Base-by-base conservation (phyloP, 2,113 vertebrate genomes). In the Echinops telfairi region DNA sequence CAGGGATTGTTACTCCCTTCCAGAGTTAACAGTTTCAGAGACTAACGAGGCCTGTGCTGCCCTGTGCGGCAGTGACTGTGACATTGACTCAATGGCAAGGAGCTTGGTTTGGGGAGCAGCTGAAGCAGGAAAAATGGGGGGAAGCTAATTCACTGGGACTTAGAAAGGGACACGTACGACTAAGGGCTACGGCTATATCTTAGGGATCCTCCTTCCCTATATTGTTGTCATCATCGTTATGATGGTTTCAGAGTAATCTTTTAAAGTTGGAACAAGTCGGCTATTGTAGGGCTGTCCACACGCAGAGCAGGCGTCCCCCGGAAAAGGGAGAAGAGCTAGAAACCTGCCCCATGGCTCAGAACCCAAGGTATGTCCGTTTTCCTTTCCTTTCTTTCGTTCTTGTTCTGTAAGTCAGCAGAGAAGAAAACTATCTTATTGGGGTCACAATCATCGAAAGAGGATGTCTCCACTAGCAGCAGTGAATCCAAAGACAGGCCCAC, bases 251-350 rank as follows among this genome's bases (percentile, higher is more conserved):
- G 83, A 76, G 8, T 27, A 82, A 73, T 66, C 68, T 78, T 78
- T 8, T 86, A 85, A 79, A 93, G 71, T 27, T 82, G n/a, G 25
- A 95, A 64, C 77, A 75, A 94, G 92, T 85, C 87, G 31, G 96
- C 92, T 94, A 92, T 43, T 91, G 2, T 5, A n/a, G 17, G 66
- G 43, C 68, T 95, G 27, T 62, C 16, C 70, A 47, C 76, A 29
- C 33, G 85, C 43, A 93, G 31, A 62, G 12, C 76, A 70, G 31
- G 77, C 29, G 53, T 87, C 73, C 78, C 43, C 2, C 36, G 15
- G 25, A 84, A 38, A 78, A 89, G 78, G 73, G 62, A 83, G 40
- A 84, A 47, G 27, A 80, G 81, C 1, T 38, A 93, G 64, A 73
- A 27, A 40, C 23, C 58, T 1, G 0, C 20, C 31, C 27, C 53